Evolutionary conservation across 1,140 invertebrate species (phyloP).

Genomic region (Ganaspis sp.): DNA sequence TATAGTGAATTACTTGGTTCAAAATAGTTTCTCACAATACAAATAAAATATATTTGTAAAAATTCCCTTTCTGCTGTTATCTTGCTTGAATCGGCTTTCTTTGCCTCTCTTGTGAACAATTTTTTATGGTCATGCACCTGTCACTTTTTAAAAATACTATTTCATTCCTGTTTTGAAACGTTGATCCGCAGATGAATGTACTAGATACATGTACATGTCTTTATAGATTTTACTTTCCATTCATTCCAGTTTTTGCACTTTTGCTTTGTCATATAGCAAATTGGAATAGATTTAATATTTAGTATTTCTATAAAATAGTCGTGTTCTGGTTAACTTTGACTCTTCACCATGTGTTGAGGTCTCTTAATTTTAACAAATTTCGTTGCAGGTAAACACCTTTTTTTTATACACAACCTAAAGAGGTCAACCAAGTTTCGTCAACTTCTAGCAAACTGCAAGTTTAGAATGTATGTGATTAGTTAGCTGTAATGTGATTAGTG

Average conservation of each 20-base stretch:
- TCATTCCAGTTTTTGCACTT: background rate
- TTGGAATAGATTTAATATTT: background rate
- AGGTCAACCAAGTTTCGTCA: too few species aligned
- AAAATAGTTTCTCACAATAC: conserved; percentile 20
- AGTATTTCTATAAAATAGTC: too few species aligned
- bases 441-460: too few species aligned
- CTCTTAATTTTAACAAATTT: too few species aligned
- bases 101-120: conserved; percentile 2
- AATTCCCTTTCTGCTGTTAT: background rate
- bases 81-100: background rate
- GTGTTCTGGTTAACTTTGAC: too few species aligned
- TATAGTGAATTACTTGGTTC: background rate
- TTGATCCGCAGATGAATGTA: background rate
- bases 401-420: too few species aligned
- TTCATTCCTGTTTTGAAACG: background rate
- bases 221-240: background rate
- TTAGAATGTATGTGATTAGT: too few species aligned
- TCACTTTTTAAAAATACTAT: conserved; percentile 7
- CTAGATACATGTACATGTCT: too few species aligned
- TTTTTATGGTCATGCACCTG: conserved; percentile 12
- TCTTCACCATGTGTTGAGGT: too few species aligned
- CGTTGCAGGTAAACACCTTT: too few species aligned
- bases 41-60: conserved; percentile 23
- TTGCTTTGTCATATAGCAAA: background rate
- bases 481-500: too few species aligned